Conservation (phyloP, 2,888 invertebrate genomes). For the Merodon equestris region DNA sequence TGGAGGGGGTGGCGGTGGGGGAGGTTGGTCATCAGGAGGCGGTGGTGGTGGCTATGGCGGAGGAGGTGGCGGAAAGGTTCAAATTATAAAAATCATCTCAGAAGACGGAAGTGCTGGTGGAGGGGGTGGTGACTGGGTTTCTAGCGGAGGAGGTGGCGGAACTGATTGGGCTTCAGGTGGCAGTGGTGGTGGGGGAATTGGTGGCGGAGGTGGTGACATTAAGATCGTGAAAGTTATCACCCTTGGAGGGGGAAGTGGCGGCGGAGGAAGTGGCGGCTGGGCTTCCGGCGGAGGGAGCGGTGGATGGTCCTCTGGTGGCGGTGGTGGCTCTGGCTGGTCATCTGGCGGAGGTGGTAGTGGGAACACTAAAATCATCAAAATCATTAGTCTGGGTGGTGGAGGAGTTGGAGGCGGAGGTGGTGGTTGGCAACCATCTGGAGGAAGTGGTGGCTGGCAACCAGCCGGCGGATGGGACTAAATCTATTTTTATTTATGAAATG, state of each 20-base stretch:
- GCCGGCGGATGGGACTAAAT: slow-evolving; percentile 73
- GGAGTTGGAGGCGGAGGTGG: slow-evolving; percentile 50
- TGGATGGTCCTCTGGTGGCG: slow-evolving; percentile 44
- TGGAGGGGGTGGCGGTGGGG: slow-evolving; percentile 70
- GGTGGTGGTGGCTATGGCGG: slow-evolving; percentile 52
- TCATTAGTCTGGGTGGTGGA: slow-evolving; percentile 48
- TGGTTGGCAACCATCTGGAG: slow-evolving; percentile 66
- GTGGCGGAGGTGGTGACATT: slow-evolving; percentile 49
- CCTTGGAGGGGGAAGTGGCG: slow-evolving; percentile 56
- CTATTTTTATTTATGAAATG: slow-evolving; percentile 5
- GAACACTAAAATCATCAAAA: slow-evolving; percentile 62
- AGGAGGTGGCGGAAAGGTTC: slow-evolving; percentile 59
- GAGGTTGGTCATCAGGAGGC: slow-evolving; percentile 59
- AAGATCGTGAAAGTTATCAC: slow-evolving; percentile 44
- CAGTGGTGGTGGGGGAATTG: slow-evolving; percentile 49
- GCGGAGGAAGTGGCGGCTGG: slow-evolving; percentile 62
- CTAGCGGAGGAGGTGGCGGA: slow-evolving; percentile 66
- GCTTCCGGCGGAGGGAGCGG: slow-evolving; percentile 70
- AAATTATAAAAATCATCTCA: slow-evolving; percentile 65
- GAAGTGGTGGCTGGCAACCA: slow-evolving; percentile 68
- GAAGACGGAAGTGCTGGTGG: slow-evolving; percentile 57
- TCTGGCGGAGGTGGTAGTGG: slow-evolving; percentile 58
- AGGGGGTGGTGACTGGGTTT: slow-evolving; percentile 68
- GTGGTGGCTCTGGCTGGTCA: slow-evolving; percentile 47
- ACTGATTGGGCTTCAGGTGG: slow-evolving; percentile 65